Base-by-base conservation (phyloP, 2,888 invertebrate genomes). In the Pseudanteris insignis region DNA sequence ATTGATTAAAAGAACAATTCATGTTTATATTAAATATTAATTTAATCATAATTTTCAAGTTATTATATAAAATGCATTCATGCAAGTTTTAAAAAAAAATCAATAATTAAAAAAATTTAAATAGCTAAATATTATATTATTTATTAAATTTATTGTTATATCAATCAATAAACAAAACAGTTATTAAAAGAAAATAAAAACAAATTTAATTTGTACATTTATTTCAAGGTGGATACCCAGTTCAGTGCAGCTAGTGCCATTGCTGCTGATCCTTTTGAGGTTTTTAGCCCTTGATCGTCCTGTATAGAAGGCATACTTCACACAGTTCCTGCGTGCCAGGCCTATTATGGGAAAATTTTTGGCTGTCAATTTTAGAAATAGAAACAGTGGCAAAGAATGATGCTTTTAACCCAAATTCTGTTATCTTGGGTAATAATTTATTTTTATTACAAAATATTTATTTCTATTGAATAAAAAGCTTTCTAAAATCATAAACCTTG, bases 211-310 rank as follows among this genome's bases (percentile, higher is more conserved):
- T 58, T 58, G 34, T 50, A 58, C 43, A 29, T 44, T 58, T 44
- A 58, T 43, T 58, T 58, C 43, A 50, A 43, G 57, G 57, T 58
- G 43, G 43, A 57, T 58, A 50, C 28, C 43, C 57, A 58, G 48
- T 32, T 41, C 47, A 41, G 18, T 41, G 55, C 55, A 55, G 47
- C 41, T 55, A 36, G 47, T 41, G 44, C 38, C 54, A 34, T 24
- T 46, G 44, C 46, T 46, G 44, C 54, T 38, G 44, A 24, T 41
- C 51, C 51, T 36, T 34, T 41, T 41, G 32, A 30, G 13, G 38
- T 44, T 54, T 18, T 24, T 33, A 38, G 32, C n/a, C 44, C 54
- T 44, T 26, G 36, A 37, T 30, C 44, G 10, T 55, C 54, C 55
- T 57, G 41, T 46, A 11, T 29, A 36, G 12, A 57, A 3, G 48